Evolutionary conservation across 2,113 vertebrate genomes (phyloP), one percentile per base, ranked within the genome.

Genomic region (Mesembrinibis cayennensis): DNA sequence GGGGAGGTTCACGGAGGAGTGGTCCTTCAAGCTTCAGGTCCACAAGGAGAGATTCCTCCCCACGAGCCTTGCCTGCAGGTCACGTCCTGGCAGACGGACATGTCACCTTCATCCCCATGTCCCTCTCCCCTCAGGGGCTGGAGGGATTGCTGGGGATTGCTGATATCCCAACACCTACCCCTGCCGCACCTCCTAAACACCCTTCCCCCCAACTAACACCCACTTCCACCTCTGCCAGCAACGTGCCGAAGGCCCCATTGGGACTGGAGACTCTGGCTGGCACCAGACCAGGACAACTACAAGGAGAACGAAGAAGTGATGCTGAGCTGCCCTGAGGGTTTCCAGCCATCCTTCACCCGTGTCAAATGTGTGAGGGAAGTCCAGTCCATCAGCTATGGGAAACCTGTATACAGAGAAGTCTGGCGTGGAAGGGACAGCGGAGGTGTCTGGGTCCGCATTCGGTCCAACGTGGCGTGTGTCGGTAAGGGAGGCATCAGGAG

Each of bases 11-110:
- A 22, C 2, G 14, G 10, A 21, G 21, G 30, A 55, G 18, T 18
- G 22, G 11, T 29, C 3, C 13, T 65, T 71, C 29, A 55, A 0
- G 1, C 29, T 49, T 55, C 0, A 1, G 16, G 14, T 4, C 13
- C 32, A 27, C 12, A 73, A 65, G 7, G 10, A 55, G 18, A 79
- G 7, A 1, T 15, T 9, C 3, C 9, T 32, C 6, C 11, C 19
- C 72, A n/a, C 10, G 84, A 45, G 14, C 8, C 63, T 58, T 62
- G 22, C 17, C 8, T 34, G 38, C 1, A 4, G 0, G 4, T 69
- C 25, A 45, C 11, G 14, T 45, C 15, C 30, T 50, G 36, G 18
- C n/a, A 84, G 58, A 29, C 29, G 32, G 38, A 59, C 2, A 1
- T 30, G 8, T 29, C 42, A 67, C 10, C 5, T 77, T 63, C 40